Percentiles rank a stretch among this genome's conserved stretches.
These are phyloP conservation scores for Leptopilina clavipes DNA, from an alignment of 1,140 invertebrate genomes.

Conservation along the genomic window DNA sequence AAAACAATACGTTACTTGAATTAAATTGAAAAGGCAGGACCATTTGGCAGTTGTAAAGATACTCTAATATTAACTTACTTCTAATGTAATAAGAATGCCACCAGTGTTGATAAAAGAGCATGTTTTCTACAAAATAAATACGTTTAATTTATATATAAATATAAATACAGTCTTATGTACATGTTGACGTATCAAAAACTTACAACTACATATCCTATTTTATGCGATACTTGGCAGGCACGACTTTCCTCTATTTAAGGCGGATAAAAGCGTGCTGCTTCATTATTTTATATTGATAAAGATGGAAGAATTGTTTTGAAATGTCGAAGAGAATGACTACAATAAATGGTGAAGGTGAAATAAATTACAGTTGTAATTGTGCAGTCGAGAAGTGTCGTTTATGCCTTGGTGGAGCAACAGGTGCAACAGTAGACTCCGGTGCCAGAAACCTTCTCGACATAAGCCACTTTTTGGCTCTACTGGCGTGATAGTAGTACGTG, in stretches of 20 bases:
- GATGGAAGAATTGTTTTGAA: too few relatives aligned
- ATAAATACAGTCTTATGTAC: conserved; percentile 52
- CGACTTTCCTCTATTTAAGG: background rate
- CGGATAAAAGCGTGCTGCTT: too few relatives aligned
- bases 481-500: conserved; percentile 72
- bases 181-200: background rate
- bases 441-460: conserved; percentile 63
- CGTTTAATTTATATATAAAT: conserved; percentile 52
- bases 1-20: too few relatives aligned
- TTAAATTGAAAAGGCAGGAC: too few relatives aligned
- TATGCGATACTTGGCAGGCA: background rate
- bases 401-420: conserved; percentile 73
- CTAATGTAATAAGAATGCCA: conserved; percentile 21
- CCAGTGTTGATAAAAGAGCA: conserved; percentile 31
- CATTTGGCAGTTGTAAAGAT: too few relatives aligned
- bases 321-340: background rate
- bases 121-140: conserved; percentile 63
- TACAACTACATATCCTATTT: conserved; percentile 33
- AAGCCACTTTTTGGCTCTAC: conserved; percentile 72
- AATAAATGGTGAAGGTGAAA: background rate
- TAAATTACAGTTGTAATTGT: conserved; percentile 62
- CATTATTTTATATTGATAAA: too few relatives aligned
- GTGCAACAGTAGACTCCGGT: conserved; percentile 59
- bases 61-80: too few relatives aligned
- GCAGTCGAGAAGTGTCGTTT: conserved; percentile 67